Base-by-base conservation (phyloP, 2,113 vertebrate species). In the Pao palembangensis region DNA sequence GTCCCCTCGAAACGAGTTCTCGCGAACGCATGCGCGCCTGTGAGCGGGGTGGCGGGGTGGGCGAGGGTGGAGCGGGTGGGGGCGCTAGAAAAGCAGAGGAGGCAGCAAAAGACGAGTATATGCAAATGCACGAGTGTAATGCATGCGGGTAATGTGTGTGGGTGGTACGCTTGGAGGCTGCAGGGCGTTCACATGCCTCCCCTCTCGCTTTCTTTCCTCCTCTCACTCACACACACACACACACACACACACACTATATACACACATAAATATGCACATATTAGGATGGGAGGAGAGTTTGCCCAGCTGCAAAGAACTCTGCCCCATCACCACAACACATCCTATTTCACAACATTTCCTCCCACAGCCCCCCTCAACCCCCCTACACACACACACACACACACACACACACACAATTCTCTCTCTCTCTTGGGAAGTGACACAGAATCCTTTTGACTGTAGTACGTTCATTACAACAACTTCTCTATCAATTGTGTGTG, bases 371-470 rank as follows among this genome's bases (percentile, higher is more conserved):
- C 66, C 61, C 66, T 58, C 51, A 70, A 53, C 56, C 64, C 67
- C 69, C 55, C 78, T 59, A 75, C 75, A 52, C 34, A 38, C 34
- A 38, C 34, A 38, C 34, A 38, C 34, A 38, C 34, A 38, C 34
- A 38, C 34, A 38, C 34, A 38, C 34, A 38, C 34, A 38, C 34
- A 38, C 34, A 38, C 34, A 38, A n/a, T n/a, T n/a, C n/a, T 85
- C 72, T 82, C 82, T 79, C 76, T 86, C 87, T 87, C 86, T 68
- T 38, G 79, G 84, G 87, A 88, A 88, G 87, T 90, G 85, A 85
- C 81, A 88, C 79, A 88, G 85, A 85, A 86, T 87, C 85, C 79
- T 86, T 84, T 84, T 78, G 88, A 88, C 83, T 79, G 81, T 78
- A 61, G 76, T 66, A 84, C 76, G 78, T 88, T 88, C 84, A 87